Percentiles rank a stretch among this genome's conserved stretches.
These are phyloP conservation scores for Eugnorisma glareosa DNA, from an alignment of 2,888 invertebrate species.

Conservation along the genomic window DNA sequence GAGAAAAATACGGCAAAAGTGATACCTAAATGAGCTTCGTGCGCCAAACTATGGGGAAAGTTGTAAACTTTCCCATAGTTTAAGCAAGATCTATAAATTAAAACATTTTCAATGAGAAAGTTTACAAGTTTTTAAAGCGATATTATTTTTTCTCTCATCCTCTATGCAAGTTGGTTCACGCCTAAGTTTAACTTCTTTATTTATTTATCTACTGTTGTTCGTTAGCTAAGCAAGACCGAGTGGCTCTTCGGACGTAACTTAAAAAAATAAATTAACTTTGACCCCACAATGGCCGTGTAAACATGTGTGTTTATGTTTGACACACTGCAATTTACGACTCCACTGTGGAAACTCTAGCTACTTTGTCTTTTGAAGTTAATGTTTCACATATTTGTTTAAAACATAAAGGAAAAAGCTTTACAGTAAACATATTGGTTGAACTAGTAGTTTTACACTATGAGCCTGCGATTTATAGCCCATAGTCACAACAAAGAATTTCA, in stretches of 20 bases:
- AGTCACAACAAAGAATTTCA: slow-evolving; percentile 5
- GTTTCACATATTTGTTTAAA: slow-evolving; percentile 33
- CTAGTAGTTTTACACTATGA: slow-evolving; percentile 4
- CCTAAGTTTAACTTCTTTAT: slow-evolving; percentile 32
- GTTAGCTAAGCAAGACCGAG: slow-evolving; percentile 53
- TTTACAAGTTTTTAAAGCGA: not conserved
- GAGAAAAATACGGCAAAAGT: too few species aligned
- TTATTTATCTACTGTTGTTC: slow-evolving; percentile 36
- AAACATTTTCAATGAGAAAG: too few species aligned
- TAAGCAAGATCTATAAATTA: too few species aligned
- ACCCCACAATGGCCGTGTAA: slow-evolving; percentile 80
- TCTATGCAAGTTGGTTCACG: not conserved
- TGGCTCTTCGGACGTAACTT: slow-evolving; percentile 54
- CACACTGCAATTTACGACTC: slow-evolving; percentile 77
- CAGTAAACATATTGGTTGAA: slow-evolving; percentile 18
- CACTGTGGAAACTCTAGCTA: slow-evolving; percentile 62
- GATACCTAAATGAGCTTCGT: too few species aligned
- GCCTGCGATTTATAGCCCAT: not conserved
- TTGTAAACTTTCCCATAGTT: too few species aligned
- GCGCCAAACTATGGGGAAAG: too few species aligned
- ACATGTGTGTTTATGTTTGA: slow-evolving; percentile 83
- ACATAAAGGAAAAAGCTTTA: slow-evolving; percentile 15
- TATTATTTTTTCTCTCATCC: not conserved
- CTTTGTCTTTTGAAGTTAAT: slow-evolving; percentile 66
- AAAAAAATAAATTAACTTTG: slow-evolving; percentile 83